Evolutionary conservation across 35 echinoderm and acorn worm species (phyloP), one percentile per base, ranked within the genome.

Genomic region (Heliocidaris erythrogramma): DNA sequence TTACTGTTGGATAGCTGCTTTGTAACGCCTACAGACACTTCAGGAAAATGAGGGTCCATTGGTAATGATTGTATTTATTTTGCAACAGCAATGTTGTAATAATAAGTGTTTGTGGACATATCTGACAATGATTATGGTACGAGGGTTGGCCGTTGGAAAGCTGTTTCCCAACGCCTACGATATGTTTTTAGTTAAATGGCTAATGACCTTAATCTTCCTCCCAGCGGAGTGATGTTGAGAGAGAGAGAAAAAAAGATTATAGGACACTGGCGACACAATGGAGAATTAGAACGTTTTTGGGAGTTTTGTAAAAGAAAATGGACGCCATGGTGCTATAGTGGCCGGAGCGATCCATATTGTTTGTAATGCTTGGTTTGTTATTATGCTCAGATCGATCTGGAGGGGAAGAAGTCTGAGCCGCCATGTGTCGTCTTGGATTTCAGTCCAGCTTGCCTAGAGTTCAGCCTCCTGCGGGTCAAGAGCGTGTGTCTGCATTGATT

Each of bases 391-490:
- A 78, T 78, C 21, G 65, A 78, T 78, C 65, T 78, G 7, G 27
- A 1, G 18, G 21, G 65, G 65, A 42, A 78, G 65, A 78, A 78
- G 65, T 78, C 65, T 78, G 18, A 78, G 65, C 65, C 4, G 65
- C 65, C n/a, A 78, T 78, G 27, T 78, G 65, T 78, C 65, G 65
- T 78, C 65, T 78, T 27, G 17, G 65, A 78, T 78, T 78, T 78
- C 65, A 78, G 65, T 78, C 65, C 65, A 78, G 65, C 65, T 78
- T 78, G 65, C 65, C 65, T 27, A 78, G 65, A 78, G 65, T 78
- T 78, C 65, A n/a, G 18, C 65, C 21, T 7, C 65, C 65, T 78
- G 4, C 65, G 65, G 65, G 65, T 78, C 65, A 78, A 78, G 65
- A 78, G 65, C 65, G 65, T 78, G 65, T 18, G 65, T 78, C 27